These are phyloP conservation scores for Seriola quinqueradiata DNA, from an alignment of 2,113 vertebrate genomes.

Conservation along the genomic window DNA sequence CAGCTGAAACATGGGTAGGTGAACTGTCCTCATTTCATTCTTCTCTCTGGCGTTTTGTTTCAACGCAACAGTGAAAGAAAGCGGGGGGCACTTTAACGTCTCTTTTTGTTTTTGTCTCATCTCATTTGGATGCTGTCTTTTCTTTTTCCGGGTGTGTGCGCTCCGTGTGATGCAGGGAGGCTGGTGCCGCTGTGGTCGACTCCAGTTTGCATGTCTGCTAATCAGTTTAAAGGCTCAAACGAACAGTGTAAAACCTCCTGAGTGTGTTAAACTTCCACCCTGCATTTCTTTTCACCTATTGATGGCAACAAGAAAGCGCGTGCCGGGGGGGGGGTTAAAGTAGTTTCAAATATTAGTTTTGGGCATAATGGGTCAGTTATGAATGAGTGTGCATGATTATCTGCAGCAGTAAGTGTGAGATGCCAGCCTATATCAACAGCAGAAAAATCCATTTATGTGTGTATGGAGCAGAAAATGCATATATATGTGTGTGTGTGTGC, in stretches of 20 bases:
- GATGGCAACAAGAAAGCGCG: background rate
- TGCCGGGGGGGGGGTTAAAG: no score
- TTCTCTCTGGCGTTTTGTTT: background rate
- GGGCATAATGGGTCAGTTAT: background rate
- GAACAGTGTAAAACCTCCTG: background rate
- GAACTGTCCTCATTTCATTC: background rate
- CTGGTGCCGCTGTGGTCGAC: background rate
- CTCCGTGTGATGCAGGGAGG: background rate
- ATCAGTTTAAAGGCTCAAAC: slow-evolving; percentile 55
- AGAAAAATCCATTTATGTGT: background rate
- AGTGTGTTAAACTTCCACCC: slow-evolving; percentile 44
- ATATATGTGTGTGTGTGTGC: background rate
- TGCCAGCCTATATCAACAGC: background rate
- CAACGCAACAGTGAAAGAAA: background rate
- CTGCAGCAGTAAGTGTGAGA: background rate
- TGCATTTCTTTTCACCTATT: background rate
- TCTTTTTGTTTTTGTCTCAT: background rate
- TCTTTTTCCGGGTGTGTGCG: background rate
- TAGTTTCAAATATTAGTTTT: background rate
- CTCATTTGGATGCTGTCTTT: background rate
- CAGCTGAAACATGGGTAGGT: slow-evolving; percentile 60
- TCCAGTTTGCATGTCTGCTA: slow-evolving; percentile 30
- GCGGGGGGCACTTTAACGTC: background rate
- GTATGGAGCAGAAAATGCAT: background rate
- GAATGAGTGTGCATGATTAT: background rate